A percentile compares a stretch with the other conserved stretches of the same genome.
Conservation (phyloP, 92 coral and sea anemone genomes). For the Montipora capitata region DNA sequence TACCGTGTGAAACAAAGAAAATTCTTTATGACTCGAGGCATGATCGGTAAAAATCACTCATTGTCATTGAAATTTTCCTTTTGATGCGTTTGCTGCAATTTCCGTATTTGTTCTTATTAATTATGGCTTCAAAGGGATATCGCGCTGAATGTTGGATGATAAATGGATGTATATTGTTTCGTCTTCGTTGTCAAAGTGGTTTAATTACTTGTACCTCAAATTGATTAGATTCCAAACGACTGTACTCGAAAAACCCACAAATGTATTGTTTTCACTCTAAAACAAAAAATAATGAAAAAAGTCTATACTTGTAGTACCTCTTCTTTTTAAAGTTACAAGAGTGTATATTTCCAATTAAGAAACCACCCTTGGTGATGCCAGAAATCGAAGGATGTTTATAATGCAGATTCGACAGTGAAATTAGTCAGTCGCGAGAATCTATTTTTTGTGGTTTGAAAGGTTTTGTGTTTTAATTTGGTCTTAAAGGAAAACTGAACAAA, state of each 20-base stretch:
- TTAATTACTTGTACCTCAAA: slow-evolving; percentile 13
- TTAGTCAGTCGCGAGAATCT: neutral
- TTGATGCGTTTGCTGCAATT: neutral
- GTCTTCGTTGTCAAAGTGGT: slow-evolving; percentile 29
- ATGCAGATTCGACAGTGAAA: neutral
- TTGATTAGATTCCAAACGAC: slow-evolving; percentile 1
- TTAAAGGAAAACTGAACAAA: too few species aligned
- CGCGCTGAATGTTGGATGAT: slow-evolving; percentile 3
- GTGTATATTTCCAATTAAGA: neutral
- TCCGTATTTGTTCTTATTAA: slow-evolving; percentile 12
- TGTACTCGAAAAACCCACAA: neutral
- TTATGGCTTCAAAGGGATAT: slow-evolving; percentile 4
- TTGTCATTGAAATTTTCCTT: neutral
- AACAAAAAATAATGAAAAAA: too few species aligned
- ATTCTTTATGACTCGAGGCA: neutral
- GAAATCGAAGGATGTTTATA: neutral
- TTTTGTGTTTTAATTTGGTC: neutral
- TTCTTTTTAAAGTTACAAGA: neutral
- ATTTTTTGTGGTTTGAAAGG: too few species aligned
- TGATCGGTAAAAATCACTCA: neutral
- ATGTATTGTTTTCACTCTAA: neutral
- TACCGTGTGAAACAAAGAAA: slow-evolving; percentile 12
- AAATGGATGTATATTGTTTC: slow-evolving; percentile 44
- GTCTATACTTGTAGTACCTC: neutral
- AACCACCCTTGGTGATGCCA: neutral